Conservation (phyloP, 2,113 vertebrate genomes). For the Pelusios castaneus region DNA sequence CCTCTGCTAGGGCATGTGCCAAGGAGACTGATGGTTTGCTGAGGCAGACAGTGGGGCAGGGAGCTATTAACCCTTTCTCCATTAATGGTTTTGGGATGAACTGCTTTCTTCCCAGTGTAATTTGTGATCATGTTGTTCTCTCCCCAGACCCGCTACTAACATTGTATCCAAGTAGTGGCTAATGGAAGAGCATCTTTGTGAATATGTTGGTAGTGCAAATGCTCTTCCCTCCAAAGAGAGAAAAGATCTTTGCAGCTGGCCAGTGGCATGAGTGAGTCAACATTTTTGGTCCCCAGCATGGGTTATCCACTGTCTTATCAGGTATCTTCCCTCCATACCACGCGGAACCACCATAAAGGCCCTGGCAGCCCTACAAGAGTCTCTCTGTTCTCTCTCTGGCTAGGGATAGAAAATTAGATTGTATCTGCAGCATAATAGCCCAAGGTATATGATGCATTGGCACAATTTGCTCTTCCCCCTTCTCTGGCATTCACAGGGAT, state of each 20-base stretch:
- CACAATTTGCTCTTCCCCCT: too few species aligned
- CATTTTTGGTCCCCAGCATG: not conserved
- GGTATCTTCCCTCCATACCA: not conserved
- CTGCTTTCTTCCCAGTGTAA: not conserved
- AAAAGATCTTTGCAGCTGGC: not conserved
- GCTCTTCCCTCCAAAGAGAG: not conserved
- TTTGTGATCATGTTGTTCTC: not conserved
- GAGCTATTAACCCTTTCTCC: not conserved
- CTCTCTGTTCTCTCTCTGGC: not conserved
- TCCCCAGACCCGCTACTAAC: not conserved
- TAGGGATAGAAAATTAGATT: not conserved
- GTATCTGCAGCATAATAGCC: not conserved
- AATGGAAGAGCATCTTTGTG: not conserved
- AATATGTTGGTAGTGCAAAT: not conserved
- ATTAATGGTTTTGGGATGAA: not conserved
- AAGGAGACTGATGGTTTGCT: not conserved
- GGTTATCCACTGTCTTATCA: not conserved
- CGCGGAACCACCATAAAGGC: accelerated
- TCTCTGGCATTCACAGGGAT: not conserved
- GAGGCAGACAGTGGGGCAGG: accelerated
- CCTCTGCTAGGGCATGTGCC: accelerated
- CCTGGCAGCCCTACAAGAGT: not conserved
- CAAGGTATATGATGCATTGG: too few species aligned
- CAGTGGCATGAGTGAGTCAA: not conserved
- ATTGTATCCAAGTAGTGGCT: accelerated